Conservation (phyloP, 2,888 invertebrate genomes). For the Limnephilus rhombicus region DNA sequence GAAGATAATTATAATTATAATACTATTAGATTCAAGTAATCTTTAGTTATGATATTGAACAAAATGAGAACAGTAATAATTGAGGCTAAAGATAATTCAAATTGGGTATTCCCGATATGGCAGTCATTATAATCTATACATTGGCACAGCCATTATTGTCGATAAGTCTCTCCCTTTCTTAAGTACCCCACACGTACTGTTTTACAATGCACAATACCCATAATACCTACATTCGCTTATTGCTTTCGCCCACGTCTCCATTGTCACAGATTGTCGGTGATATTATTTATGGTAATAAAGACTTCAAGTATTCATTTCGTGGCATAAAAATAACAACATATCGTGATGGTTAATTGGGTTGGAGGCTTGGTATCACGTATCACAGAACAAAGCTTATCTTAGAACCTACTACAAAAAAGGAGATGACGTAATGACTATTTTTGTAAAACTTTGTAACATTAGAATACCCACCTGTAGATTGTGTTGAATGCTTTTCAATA, state of each 20-base stretch:
- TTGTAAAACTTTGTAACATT: neutral
- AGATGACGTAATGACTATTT: neutral
- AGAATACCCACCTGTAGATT: neutral
- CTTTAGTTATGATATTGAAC: neutral
- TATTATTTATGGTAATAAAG: conserved; percentile 16
- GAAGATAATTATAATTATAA: neutral
- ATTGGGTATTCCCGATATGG: conserved; percentile 14
- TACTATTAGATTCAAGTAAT: neutral
- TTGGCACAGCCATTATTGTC: neutral
- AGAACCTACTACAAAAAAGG: neutral
- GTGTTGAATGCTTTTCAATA: neutral
- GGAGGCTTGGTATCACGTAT: neutral
- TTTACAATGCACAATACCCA: neutral
- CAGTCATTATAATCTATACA: neutral
- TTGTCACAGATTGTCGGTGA: conserved; percentile 41
- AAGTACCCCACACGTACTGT: conserved; percentile 7
- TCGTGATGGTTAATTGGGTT: neutral
- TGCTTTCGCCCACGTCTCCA: neutral
- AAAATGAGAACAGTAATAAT: neutral
- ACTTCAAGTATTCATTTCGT: neutral
- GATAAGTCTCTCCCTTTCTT: conserved; percentile 34
- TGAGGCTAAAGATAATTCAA: neutral
- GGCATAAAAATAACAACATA: neutral
- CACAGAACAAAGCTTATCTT: neutral
- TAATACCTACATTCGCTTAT: neutral